Evolutionary conservation across 2,888 invertebrate species (phyloP), one percentile per base, ranked within the genome.

Genomic region (Sinodicranocentrus sp.): DNA sequence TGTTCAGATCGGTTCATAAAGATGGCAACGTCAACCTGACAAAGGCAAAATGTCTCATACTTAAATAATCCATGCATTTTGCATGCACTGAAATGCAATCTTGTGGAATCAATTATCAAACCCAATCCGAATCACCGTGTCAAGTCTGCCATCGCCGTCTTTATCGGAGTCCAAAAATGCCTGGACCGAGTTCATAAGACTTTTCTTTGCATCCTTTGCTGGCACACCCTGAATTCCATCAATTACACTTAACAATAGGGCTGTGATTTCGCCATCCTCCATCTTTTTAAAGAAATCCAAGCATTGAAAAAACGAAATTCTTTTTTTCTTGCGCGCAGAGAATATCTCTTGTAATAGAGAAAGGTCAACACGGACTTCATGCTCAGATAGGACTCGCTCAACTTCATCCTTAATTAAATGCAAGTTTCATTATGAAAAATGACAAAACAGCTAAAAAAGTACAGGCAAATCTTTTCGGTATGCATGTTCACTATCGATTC

Each of bases 161-260:
- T 26, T 21, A 43, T 85, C 85, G 8, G 61, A 67, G n/a, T 83
- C 83, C 10, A 76, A 23, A 44, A 83, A 85, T 65, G 84, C 76
- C 70, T 65, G 67, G 1, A 75, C 57, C 1, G 84, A 84, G 2
- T 54, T 72, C 17, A 48, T 21, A n/a, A 85, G 68, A n/a, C 79
- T 73, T 33, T 75, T 85, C 33, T 82, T 82, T 2, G 75, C 54
- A 59, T 61, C 71, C 0, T 39, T 17, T 1, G 72, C 26, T 25
- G 54, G 28, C 17, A 85, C 13, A 28, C 57, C 68, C 6, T 52
- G 26, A 2, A 85, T 25, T 21, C 23, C 39, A 15, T 79, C 33
- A 68, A 77, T 84, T 2, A 84, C 77, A 17, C n/a, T 48, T n/a
- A 78, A 19, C 19, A 82, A 43, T 3, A 67, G 21, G 1, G 8